phyloP scores from a whole-genome alignment of 2,888 invertebrate genomes.

The Stenodera caucasica region DNA sequence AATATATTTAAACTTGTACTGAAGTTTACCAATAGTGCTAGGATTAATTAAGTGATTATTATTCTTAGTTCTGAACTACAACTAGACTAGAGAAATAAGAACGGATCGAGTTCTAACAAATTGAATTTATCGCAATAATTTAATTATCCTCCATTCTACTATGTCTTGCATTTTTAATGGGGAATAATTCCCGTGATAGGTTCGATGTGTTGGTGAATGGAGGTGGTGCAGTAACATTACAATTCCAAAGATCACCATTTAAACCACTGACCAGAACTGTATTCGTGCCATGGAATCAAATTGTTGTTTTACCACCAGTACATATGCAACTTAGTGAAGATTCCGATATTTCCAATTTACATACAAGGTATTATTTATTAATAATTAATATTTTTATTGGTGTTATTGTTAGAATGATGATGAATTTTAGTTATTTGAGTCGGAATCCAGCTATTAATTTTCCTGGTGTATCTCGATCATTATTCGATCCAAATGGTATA shows the following conservation, averaged over 20 bases:
- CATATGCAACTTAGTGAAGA: conserved; percentile 84
- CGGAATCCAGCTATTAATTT: conserved; percentile 58
- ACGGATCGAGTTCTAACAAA: conserved; percentile 19
- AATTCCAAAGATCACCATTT: conserved; percentile 95
- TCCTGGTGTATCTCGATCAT: conserved; percentile 60
- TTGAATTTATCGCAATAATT: conserved; percentile 38
- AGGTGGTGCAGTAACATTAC: conserved; percentile 94
- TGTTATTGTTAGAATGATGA: not conserved
- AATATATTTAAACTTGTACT: conserved; percentile 2
- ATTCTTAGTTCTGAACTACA: conserved; percentile 13
- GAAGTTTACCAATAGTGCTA: conserved; percentile 11
- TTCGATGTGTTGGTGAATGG: conserved; percentile 99
- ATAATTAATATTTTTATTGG: conserved; percentile 1
- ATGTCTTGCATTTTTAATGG: conserved; percentile 39
- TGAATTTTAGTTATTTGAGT: conserved; percentile 41
- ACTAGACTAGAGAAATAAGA: not conserved
- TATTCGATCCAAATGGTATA: conserved; percentile 57
- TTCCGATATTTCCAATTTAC: conserved; percentile 45
- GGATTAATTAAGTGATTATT: conserved; percentile 23
- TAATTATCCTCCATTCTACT: conserved; percentile 30
- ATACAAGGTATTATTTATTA: conserved; percentile 46
- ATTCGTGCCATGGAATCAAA: conserved; percentile 97
- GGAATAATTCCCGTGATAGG: conserved; percentile 59
- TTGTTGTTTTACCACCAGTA: conserved; percentile 88
- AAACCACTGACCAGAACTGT: conserved; percentile 84